Conservation (phyloP, 2,888 invertebrate genomes). For the Ischnus inquisitorius region DNA sequence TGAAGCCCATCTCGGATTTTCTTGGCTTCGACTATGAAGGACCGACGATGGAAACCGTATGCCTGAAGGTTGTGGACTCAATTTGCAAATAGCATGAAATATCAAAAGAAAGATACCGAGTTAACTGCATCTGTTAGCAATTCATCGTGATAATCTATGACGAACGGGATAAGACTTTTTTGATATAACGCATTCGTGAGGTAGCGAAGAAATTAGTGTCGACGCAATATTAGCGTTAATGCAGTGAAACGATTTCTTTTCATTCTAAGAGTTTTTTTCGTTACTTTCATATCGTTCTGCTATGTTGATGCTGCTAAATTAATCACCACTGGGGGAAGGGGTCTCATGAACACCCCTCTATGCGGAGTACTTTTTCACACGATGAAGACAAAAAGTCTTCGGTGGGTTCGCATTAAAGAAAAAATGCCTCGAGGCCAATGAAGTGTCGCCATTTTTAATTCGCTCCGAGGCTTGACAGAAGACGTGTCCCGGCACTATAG, state of each 20-base stretch:
- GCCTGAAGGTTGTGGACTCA: no score
- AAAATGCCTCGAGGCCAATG: slow-evolving; percentile 57
- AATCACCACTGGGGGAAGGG: not conserved
- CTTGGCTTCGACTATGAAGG: no score
- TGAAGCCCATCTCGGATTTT: not conserved
- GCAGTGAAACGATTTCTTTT: not conserved
- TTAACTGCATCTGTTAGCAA: no score
- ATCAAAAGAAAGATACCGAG: no score
- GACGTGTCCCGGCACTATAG: slow-evolving; percentile 34
- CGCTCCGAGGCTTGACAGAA: slow-evolving; percentile 47
- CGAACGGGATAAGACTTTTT: no score
- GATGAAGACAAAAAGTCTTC: slow-evolving; percentile 19
- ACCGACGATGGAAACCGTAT: no score
- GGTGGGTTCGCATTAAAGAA: slow-evolving; percentile 24
- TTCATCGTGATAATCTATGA: no score
- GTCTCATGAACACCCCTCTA: slow-evolving; percentile 2
- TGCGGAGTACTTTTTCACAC: slow-evolving; percentile 4
- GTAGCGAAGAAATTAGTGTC: no score
- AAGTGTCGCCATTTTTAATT: slow-evolving; percentile 68
- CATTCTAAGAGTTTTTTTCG: not conserved
- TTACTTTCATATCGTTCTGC: not conserved
- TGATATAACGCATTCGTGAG: no score
- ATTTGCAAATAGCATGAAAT: no score
- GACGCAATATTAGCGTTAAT: no score
- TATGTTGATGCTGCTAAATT: slow-evolving; percentile 5